A percentile compares a stretch with the other conserved stretches of the same genome.
Evolutionary conservation across 2,797 vertebrate genomes (phyloP).

Genomic region (Pachyuromys duprasi): DNA sequence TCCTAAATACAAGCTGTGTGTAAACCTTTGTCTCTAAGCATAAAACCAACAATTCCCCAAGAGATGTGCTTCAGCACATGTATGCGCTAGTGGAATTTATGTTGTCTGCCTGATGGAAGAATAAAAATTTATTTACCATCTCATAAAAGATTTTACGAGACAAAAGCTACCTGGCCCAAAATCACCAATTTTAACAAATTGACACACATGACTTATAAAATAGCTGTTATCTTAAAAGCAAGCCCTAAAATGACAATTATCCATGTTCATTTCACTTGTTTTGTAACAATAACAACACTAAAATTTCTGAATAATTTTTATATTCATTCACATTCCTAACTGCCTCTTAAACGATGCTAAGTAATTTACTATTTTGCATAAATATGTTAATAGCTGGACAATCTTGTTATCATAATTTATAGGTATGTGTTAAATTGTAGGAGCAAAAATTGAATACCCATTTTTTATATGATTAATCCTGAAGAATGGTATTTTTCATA

Average conservation of each 20-base stretch:
- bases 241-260: neutral
- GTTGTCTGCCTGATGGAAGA: neutral
- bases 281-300: neutral
- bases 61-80: neutral
- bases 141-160: neutral
- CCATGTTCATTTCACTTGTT: neutral
- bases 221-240: slow-evolving; percentile 2
- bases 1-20: neutral
- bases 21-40: neutral
- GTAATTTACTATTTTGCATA: neutral
- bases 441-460: neutral
- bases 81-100: neutral
- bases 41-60: slow-evolving; percentile 9
- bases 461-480: slow-evolving; percentile 11
- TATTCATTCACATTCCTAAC: neutral
- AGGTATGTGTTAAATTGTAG: neutral
- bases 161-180: neutral
- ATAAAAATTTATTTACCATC: slow-evolving; percentile 14
- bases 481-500: slow-evolving; percentile 32
- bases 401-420: neutral
- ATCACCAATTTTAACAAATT: neutral
- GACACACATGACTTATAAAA: slow-evolving; percentile 1
- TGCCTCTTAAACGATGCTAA: neutral
- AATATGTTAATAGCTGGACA: neutral
- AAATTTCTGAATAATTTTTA: slow-evolving; percentile 25